Percentiles rank a stretch among this genome's conserved stretches.
Evolutionary conservation across 2,113 vertebrate genomes (phyloP).

Genomic region (Numida meleagris): DNA sequence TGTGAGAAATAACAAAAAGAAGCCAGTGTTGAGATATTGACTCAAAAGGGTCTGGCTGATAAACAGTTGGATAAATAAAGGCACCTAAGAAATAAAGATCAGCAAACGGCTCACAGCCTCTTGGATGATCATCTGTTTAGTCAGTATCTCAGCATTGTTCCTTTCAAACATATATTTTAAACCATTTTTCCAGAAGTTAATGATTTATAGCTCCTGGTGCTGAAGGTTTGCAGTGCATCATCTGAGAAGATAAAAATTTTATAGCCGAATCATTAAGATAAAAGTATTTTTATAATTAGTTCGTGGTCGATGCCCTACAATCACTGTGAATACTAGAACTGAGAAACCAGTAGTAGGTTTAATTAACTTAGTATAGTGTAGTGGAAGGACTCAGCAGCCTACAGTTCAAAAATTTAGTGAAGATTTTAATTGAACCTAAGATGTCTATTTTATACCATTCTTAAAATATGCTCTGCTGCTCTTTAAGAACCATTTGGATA

Average conservation of each 20-base stretch:
- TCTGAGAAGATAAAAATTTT: constrained; percentile 13
- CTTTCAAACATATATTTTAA: neutral
- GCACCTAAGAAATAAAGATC: neutral
- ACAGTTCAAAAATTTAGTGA: neutral
- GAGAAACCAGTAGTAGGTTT: neutral
- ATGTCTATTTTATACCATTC: neutral
- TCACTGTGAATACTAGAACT: neutral
- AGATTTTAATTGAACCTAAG: neutral
- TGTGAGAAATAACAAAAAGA: neutral
- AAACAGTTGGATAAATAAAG: neutral
- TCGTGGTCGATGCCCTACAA: neutral
- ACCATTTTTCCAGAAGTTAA: neutral
- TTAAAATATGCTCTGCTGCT: neutral
- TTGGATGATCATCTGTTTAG: neutral
- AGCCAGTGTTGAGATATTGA: neutral
- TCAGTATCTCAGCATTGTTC: neutral
- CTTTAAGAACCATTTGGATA: neutral
- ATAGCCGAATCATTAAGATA: neutral
- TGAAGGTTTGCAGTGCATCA: neutral
- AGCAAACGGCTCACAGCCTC: neutral
- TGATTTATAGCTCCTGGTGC: neutral
- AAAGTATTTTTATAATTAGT: neutral
- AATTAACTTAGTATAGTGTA: neutral
- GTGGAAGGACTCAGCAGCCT: neutral
- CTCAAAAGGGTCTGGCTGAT: neutral